Percentiles rank a stretch among this genome's conserved stretches.
phyloP scores from a whole-genome alignment of 2,888 invertebrate species.

The Agriopis leucophaearia region DNA sequence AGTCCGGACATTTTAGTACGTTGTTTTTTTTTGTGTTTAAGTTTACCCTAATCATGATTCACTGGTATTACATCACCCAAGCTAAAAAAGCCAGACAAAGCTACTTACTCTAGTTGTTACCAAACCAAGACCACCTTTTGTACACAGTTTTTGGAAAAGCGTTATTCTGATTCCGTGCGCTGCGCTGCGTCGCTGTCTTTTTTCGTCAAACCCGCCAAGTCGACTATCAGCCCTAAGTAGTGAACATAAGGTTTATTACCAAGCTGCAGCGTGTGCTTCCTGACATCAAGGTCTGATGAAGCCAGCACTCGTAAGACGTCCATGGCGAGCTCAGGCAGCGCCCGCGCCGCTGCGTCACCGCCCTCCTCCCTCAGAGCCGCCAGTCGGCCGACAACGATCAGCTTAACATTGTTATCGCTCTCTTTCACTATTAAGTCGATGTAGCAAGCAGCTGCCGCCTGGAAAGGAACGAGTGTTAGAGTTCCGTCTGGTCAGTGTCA shows the following conservation, averaged over 20 bases:
- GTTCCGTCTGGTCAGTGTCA: neutral
- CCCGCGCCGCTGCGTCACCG: slow-evolving; percentile 92
- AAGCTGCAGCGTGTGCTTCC: slow-evolving; percentile 93
- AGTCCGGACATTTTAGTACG: too few species aligned
- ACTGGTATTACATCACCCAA: too few species aligned
- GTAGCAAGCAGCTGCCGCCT: slow-evolving; percentile 98
- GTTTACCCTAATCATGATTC: too few species aligned
- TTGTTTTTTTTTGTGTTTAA: too few species aligned
- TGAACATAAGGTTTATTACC: slow-evolving; percentile 62
- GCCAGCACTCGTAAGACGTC: slow-evolving; percentile 97
- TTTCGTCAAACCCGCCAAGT: neutral
- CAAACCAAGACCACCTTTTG: too few species aligned
- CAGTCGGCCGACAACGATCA: slow-evolving; percentile 98
- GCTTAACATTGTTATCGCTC: slow-evolving; percentile 99
- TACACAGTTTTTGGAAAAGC: too few species aligned
- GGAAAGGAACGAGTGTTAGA: neutral
- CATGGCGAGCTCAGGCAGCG: slow-evolving; percentile 96
- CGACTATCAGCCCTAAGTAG: neutral
- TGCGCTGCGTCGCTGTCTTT: too few species aligned
- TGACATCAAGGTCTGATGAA: slow-evolving; percentile 97
- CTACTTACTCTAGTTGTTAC: too few species aligned
- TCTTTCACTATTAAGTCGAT: slow-evolving; percentile 99
- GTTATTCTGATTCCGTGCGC: too few species aligned
- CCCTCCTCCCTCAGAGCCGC: slow-evolving; percentile 95
- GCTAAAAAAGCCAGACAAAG: too few species aligned